A percentile compares a stretch with the other conserved stretches of the same genome.
These are phyloP conservation scores for Piezodorus guildinii DNA, from an alignment of 1,140 invertebrate species.

Conservation along the genomic window DNA sequence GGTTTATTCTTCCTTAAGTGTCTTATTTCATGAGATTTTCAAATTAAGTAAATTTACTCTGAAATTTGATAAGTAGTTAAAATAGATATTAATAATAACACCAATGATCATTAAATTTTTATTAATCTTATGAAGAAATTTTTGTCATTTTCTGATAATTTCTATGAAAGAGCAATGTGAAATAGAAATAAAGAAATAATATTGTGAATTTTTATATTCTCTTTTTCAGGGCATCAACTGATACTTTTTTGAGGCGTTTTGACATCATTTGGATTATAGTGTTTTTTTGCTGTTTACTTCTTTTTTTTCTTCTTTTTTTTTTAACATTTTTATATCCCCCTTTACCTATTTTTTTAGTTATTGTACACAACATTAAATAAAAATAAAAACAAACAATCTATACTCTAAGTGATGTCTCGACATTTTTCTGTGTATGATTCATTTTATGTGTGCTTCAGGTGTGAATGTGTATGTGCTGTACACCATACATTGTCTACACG, in stretches of 20 bases:
- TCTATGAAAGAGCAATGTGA: no score
- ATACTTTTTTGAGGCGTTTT: conserved; percentile 24
- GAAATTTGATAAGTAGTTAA: no score
- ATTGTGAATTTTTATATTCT: neutral
- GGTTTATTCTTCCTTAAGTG: no score
- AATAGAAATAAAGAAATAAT: no score
- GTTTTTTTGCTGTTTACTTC: conserved; percentile 13
- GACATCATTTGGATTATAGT: conserved; percentile 26
- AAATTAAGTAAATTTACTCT: no score
- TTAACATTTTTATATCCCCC: conserved; percentile 1
- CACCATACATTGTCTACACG: no score
- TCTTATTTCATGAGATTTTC: no score
- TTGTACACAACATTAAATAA: conserved; percentile 20
- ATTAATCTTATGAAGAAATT: no score
- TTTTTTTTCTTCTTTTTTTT: conserved; percentile 11
- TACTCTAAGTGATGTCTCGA: conserved; percentile 25
- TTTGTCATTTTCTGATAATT: no score
- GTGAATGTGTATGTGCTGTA: no score
- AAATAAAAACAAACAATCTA: conserved; percentile 19
- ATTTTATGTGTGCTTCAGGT: conserved; percentile 1
- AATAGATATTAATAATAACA: no score
- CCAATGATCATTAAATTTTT: no score
- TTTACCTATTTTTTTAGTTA: neutral
- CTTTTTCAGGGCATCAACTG: conserved; percentile 20
- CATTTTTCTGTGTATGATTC: conserved; percentile 9